Evolutionary conservation across 1,140 invertebrate species (phyloP), one percentile per base, ranked within the genome.

Genomic region (Cotesia chilonis): DNA sequence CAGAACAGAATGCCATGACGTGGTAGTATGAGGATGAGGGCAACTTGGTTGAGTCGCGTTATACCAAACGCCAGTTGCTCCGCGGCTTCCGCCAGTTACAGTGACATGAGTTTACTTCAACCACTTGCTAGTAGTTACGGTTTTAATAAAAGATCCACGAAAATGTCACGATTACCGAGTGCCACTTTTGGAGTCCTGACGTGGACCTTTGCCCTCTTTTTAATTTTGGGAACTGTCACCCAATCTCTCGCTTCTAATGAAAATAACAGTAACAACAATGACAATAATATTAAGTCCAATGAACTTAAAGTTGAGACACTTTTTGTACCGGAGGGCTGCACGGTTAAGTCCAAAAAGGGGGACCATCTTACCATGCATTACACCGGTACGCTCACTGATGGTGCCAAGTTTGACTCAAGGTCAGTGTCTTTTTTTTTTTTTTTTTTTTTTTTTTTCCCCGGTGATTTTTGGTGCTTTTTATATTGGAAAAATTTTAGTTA

Each of bases 331-430:
- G 94, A 96, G 78, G 88, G 90, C 59, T 97, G 96, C 89, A 91
- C 92, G 3, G 87, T 89, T 75, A 94, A 93, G 83, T 91, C 94
- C n/a, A 95, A 96, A 84, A 91, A 91, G 73, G 94, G 94, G 37
- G 95, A 97, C 85, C 92, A 93, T 89, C 90, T 98, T 47, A 94
- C 94, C 61, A 97, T 98, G 95, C 96, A 98, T 84, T 98, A 98
- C 82, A 95, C 92, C 47, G 96, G 96, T 75, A 96, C 93, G 20
- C 88, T 97, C 54, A 87, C 89, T 74, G 94, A 97, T 86, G 95
- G 95, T 68, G 95, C 91, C 79, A 95, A 96, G 87, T 98, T 98
- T 82, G 95, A 98, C 84, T 96, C 95, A 77, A 97, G 95, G 94
- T 96, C 89, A 91, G 89, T 89, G 67, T 57, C 1, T 28, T 28